Evolutionary conservation across 2,113 vertebrate species (phyloP).

Genomic region (Holacanthus passer): DNA sequence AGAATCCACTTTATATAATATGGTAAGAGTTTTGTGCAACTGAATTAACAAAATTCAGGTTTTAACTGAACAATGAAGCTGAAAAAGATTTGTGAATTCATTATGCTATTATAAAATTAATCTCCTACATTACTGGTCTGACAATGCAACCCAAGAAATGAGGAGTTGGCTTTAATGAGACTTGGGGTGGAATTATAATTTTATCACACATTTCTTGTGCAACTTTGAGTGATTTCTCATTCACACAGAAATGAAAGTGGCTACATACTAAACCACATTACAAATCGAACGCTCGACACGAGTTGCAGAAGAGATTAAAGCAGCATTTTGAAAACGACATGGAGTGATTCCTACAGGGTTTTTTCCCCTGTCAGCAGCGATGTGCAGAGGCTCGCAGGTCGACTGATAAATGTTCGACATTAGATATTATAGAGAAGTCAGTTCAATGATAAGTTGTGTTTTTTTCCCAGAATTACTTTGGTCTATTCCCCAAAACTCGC

Average conservation of each 20-base stretch:
- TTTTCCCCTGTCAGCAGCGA: neutral
- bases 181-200: neutral
- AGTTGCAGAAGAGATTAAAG: conserved; percentile 18
- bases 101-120: neutral
- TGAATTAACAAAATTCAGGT: neutral
- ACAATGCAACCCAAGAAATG: neutral
- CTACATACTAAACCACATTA: neutral
- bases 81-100: neutral
- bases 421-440: conserved; percentile 34
- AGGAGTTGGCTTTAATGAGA: neutral
- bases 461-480: conserved; percentile 29
- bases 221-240: neutral
- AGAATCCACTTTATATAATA: neutral
- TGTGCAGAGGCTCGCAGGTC: conserved; percentile 28
- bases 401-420: conserved; percentile 42
- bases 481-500: conserved; percentile 13
- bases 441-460: conserved; percentile 42
- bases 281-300: neutral
- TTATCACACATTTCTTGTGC: neutral
- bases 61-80: conserved; percentile 3
- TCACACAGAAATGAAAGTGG: neutral
- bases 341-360: conserved; percentile 21
- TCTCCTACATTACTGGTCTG: neutral
- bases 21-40: neutral
- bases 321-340: neutral